Base-by-base conservation (phyloP, 2,113 vertebrate species). In the Nothoprocta perdicaria region DNA sequence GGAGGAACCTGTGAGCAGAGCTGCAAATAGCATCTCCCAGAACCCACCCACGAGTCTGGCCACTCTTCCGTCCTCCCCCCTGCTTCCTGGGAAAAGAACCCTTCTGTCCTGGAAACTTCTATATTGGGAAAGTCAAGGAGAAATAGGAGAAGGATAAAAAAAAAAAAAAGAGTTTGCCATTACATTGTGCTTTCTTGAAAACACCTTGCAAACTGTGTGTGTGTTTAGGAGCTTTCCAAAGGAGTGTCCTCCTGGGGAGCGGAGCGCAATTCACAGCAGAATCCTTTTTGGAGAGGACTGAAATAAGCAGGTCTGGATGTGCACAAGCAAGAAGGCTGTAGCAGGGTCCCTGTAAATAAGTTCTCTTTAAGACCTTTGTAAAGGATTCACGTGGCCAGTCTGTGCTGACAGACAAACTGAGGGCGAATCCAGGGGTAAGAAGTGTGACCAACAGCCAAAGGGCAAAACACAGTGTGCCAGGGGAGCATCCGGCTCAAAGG, bases 161-260 rank as follows among this genome's bases (percentile, higher is more conserved):
- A 45, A 27, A 2, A 80, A 57, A 65, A 19, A 9, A 26, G 40
- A 13, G 6, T 74, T 77, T 88, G 38, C 46, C 5, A 0, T 19
- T 40, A 61, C 15, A 2, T 45, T 6, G 43, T 35, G 61, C 6
- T 9, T 18, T 77, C 58, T 41, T 14, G 35, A 43, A 58, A 89
- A 18, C 46, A 1, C 19, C 16, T 1, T 16, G 4, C 15, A 38
- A 33, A 3, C 27, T 40, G 8, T 35, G 26, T n/a, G 53, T 19
- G 8, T 66, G 66, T 66, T 71, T 50, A 24, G 1, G 3, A 24
- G 23, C 23, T 68, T 85, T 71, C 53, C 38, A n/a, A 40, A 74
- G 17, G 65, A 33, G 62, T 63, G n/a, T 71, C 33, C 69, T 55
- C 69, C 50, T 53, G 18, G 67, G 61, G 24, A 53, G 12, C 35